phyloP scores from a whole-genome alignment of 2,888 invertebrate species.

The Pediacus dermestoides region DNA sequence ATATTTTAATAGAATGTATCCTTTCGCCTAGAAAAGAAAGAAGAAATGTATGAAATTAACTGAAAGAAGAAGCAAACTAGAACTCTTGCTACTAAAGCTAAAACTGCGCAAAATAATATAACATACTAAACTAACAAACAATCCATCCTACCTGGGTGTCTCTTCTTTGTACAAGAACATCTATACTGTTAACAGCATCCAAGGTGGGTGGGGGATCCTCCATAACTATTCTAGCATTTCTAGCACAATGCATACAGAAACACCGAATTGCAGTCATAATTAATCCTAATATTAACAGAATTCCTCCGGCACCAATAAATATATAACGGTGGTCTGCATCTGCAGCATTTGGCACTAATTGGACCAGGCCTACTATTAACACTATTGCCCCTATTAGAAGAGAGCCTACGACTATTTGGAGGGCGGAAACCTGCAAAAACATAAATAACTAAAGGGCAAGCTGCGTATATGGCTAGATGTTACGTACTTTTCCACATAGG shows the following conservation, averaged over 20 bases:
- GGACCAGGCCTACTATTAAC: constrained; percentile 71
- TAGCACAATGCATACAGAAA: constrained; percentile 62
- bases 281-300: constrained; percentile 61
- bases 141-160: constrained; percentile 48
- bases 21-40: constrained; percentile 43
- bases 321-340: constrained; percentile 71
- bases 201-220: constrained; percentile 47
- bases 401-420: constrained; percentile 72
- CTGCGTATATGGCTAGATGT: too few relatives aligned
- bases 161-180: constrained; percentile 50
- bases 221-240: constrained; percentile 52
- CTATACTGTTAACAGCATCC: constrained; percentile 54
- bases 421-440: constrained; percentile 66
- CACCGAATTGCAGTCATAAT: constrained; percentile 64
- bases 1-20: constrained; percentile 43
- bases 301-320: constrained; percentile 64
- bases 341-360: constrained; percentile 72
- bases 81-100: constrained; percentile 5
- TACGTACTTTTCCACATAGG: constrained; percentile 66
- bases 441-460: too few relatives aligned
- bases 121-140: constrained; percentile 7
- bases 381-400: constrained; percentile 70
- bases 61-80: too few relatives aligned
- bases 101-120: constrained; percentile 5
- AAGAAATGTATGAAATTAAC: constrained; percentile 28